Percentiles rank a stretch among this genome's conserved stretches.
phyloP scores from a whole-genome alignment of 2,797 vertebrate species.

The Enteromius thamalakanensis region DNA sequence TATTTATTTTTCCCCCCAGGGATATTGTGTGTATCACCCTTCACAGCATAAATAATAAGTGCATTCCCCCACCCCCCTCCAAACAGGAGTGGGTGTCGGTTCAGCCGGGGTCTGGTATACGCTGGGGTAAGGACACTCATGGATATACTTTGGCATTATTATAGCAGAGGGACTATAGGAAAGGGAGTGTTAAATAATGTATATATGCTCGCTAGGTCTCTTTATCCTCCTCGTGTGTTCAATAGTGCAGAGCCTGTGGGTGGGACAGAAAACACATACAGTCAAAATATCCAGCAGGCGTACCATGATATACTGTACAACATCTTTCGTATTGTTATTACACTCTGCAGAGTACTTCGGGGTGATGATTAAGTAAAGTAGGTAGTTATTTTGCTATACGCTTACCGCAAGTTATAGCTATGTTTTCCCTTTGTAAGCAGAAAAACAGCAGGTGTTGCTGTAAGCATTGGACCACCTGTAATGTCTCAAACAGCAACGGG shows the following conservation, averaged over 20 bases:
- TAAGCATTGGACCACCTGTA: conserved; percentile 31
- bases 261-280: conserved; percentile 35
- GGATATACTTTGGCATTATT: conserved; percentile 48
- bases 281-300: conserved; percentile 33
- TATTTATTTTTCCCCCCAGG: conserved; percentile 1
- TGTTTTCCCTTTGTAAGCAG: conserved; percentile 32
- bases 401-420: conserved; percentile 32
- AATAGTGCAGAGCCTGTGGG: conserved; percentile 24
- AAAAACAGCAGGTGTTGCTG: conserved; percentile 50
- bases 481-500: conserved; percentile 39
- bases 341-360: conserved; percentile 13
- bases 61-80: conserved; percentile 14
- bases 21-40: conserved; percentile 35
- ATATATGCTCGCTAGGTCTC: conserved; percentile 32
- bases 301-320: conserved; percentile 27
- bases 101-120: conserved; percentile 19
- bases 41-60: conserved; percentile 39
- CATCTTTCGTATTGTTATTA: conserved; percentile 37
- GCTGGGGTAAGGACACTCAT: conserved; percentile 36
- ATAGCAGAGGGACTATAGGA: conserved; percentile 40
- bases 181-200: conserved; percentile 49
- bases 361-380: conserved; percentile 38
- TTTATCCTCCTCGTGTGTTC: conserved; percentile 21
- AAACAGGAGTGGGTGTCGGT: conserved; percentile 2
- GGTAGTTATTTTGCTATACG: conserved; percentile 36